Evolutionary conservation across 2,113 vertebrate species (phyloP).

Genomic region (Okapia johnstoni): DNA sequence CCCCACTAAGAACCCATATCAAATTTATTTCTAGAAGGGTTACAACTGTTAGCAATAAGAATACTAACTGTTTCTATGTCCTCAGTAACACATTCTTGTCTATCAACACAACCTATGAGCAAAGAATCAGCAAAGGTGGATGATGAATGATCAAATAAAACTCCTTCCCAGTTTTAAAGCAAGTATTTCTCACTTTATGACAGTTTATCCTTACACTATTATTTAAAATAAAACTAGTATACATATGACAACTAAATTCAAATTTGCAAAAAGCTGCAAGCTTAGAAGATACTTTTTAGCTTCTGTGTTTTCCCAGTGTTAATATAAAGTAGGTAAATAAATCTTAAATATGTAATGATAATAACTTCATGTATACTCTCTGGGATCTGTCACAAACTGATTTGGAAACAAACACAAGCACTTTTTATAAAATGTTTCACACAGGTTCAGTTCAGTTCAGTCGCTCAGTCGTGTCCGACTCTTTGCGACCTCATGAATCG

Average conservation of each 20-base stretch:
- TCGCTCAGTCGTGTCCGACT: too few species aligned
- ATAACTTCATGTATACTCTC: background rate
- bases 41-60: slow-evolving; percentile 68
- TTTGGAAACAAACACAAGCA: background rate
- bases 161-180: background rate
- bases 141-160: slow-evolving; percentile 59
- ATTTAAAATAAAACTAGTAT: background rate
- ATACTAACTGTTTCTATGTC: slow-evolving; percentile 34
- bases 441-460: background rate
- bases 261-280: background rate
- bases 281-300: background rate
- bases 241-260: background rate
- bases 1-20: slow-evolving; percentile 14
- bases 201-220: background rate
- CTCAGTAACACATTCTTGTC: background rate
- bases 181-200: background rate
- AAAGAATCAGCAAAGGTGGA: slow-evolving; percentile 8
- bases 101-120: background rate
- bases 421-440: background rate
- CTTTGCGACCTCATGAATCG: too few species aligned
- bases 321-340: background rate
- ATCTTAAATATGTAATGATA: background rate
- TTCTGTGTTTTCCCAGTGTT: background rate
- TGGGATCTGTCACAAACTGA: background rate
- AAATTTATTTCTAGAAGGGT: slow-evolving; percentile 48